phyloP scores from a whole-genome alignment of 2,113 vertebrate species.

The Theristicus caerulescens region DNA sequence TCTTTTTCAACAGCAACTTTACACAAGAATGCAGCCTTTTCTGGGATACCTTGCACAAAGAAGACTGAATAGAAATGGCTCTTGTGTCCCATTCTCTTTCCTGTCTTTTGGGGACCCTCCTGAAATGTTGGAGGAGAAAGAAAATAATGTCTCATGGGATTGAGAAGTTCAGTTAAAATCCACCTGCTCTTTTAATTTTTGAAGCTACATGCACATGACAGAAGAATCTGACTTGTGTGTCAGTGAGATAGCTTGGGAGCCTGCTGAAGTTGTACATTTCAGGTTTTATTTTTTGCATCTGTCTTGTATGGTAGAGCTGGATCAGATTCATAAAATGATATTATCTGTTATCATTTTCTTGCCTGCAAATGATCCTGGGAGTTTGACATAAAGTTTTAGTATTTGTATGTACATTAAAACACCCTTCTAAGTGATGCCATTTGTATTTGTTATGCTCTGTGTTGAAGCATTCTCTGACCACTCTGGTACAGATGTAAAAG shows the following conservation, averaged over 20 bases:
- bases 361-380: conserved; percentile 15
- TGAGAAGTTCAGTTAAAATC: not conserved
- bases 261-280: not conserved
- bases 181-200: conserved; percentile 5
- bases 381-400: conserved; percentile 34
- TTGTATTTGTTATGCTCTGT: conserved; percentile 27
- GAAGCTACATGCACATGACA: not conserved
- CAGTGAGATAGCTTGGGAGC: not conserved
- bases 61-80: conserved; percentile 7
- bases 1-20: conserved; percentile 60
- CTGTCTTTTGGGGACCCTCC: conserved; percentile 9
- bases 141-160: not conserved
- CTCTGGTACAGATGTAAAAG: not conserved
- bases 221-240: not conserved
- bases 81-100: conserved; percentile 48
- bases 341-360: conserved; percentile 7
- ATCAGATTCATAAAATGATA: not conserved
- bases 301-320: not conserved
- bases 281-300: not conserved
- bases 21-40: not conserved
- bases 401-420: conserved; percentile 48
- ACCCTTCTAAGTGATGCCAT: not conserved
- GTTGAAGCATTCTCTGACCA: not conserved
- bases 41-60: conserved; percentile 34
- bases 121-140: conserved; percentile 18